phyloP scores from a whole-genome alignment of 1,140 invertebrate genomes.

The Capitella teleta region DNA sequence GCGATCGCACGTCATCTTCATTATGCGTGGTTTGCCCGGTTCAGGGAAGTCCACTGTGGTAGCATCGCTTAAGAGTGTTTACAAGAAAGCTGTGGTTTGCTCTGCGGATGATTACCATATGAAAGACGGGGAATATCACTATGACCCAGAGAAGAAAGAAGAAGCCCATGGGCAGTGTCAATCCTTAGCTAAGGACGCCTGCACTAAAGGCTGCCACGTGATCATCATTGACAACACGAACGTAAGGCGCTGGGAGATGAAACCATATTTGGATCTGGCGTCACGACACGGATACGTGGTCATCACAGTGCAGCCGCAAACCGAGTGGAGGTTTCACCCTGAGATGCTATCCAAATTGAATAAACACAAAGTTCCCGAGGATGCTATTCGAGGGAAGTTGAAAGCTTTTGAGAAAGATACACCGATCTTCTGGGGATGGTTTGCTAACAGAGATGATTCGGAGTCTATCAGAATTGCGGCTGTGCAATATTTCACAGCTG shows the following conservation, averaged over 20 bases:
- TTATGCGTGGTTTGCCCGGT: not conserved
- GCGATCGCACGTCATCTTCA: not conserved
- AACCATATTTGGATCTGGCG: not conserved
- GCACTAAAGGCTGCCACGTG: not conserved
- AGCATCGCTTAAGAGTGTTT: not conserved
- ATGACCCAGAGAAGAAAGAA: not conserved
- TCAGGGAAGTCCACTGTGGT: not conserved
- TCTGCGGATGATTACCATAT: not conserved
- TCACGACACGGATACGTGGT: not conserved
- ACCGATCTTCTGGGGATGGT: not conserved
- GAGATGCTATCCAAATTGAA: not conserved
- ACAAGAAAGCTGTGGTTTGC: not conserved
- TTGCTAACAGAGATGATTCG: not conserved
- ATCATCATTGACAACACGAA: not conserved
- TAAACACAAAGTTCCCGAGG: not conserved
- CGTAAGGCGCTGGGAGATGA: not conserved
- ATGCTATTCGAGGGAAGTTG: not conserved
- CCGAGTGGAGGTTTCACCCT: not conserved
- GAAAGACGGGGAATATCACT: not conserved
- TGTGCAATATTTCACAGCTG: not conserved
- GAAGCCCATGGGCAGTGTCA: not conserved
- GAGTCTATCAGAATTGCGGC: not conserved
- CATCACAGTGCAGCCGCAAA: not conserved
- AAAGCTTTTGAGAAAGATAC: not conserved
- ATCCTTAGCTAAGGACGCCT: not conserved